Evolutionary conservation across 2,113 vertebrate species (phyloP).

Genomic region (Dipodomys merriami): DNA sequence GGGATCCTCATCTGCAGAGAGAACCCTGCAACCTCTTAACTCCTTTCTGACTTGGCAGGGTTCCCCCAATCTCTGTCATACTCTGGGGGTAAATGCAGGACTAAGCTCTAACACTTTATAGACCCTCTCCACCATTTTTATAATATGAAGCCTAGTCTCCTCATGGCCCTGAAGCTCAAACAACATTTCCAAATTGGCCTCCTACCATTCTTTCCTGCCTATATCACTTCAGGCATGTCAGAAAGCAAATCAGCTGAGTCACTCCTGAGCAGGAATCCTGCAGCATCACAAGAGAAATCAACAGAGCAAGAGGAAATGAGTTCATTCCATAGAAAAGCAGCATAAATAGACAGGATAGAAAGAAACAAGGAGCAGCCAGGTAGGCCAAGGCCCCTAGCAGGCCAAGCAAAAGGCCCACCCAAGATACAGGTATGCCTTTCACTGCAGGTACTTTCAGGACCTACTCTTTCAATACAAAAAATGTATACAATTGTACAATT

Average conservation of each 20-base stretch:
- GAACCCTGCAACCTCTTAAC: slow-evolving; percentile 10
- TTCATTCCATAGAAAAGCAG: slow-evolving; percentile 60
- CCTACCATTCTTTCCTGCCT: neutral
- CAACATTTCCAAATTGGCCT: neutral
- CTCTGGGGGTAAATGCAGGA: neutral
- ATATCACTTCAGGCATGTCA: neutral
- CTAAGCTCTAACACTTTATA: slow-evolving; percentile 7
- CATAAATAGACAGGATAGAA: neutral
- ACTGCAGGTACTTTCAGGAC: neutral
- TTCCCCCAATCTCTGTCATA: neutral
- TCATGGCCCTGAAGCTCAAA: slow-evolving; percentile 38
- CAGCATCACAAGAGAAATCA: slow-evolving; percentile 71
- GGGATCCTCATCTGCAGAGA: slow-evolving; percentile 19
- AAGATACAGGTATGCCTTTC: neutral
- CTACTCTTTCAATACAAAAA: neutral
- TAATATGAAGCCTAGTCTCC: neutral
- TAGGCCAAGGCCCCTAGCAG: neutral
- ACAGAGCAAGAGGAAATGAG: slow-evolving; percentile 62
- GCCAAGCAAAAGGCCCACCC: neutral
- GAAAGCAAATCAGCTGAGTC: slow-evolving; percentile 48
- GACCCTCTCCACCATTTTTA: neutral
- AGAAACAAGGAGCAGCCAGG: neutral
- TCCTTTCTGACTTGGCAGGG: slow-evolving; percentile 24
- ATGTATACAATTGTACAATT: neutral
- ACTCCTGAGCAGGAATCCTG: slow-evolving; percentile 34